phyloP scores from a whole-genome alignment of 2,797 vertebrate species.

The Loriculus beryllinus region DNA sequence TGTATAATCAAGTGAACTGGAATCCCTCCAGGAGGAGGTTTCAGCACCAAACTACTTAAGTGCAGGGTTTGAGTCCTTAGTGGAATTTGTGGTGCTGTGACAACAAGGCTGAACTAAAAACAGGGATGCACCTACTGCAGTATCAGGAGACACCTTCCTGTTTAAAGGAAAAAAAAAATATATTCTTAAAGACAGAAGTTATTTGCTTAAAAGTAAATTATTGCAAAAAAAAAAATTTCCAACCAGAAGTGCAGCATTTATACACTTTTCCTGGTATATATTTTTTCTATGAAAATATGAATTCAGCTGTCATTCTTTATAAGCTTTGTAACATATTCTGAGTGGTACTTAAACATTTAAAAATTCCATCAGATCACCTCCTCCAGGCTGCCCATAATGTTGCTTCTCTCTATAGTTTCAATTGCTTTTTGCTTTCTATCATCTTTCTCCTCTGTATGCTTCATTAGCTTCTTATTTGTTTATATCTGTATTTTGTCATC shows the following conservation, averaged over 20 bases:
- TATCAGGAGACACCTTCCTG: background rate
- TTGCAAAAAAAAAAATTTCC: background rate
- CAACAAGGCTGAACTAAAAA: background rate
- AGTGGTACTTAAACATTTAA: background rate
- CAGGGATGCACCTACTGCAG: background rate
- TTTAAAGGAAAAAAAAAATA: background rate
- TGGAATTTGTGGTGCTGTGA: background rate
- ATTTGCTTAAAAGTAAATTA: background rate
- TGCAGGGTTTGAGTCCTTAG: background rate
- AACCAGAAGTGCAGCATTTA: background rate
- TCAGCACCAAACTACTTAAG: background rate
- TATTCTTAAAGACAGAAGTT: background rate
- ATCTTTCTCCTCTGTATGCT: background rate
- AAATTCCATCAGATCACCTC: background rate
- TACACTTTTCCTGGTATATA: background rate
- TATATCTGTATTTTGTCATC: background rate
- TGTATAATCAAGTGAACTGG: background rate
- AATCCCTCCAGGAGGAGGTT: background rate
- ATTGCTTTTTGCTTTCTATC: background rate
- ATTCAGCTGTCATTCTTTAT: background rate
- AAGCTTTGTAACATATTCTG: background rate
- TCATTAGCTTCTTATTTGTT: slow-evolving; percentile 14
- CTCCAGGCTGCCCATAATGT: background rate
- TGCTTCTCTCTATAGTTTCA: background rate
- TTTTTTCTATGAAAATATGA: background rate